A percentile compares a stretch with the other conserved stretches of the same genome.
Evolutionary conservation across 1,140 invertebrate genomes (phyloP).

Genomic region (Ephestia elutella): DNA sequence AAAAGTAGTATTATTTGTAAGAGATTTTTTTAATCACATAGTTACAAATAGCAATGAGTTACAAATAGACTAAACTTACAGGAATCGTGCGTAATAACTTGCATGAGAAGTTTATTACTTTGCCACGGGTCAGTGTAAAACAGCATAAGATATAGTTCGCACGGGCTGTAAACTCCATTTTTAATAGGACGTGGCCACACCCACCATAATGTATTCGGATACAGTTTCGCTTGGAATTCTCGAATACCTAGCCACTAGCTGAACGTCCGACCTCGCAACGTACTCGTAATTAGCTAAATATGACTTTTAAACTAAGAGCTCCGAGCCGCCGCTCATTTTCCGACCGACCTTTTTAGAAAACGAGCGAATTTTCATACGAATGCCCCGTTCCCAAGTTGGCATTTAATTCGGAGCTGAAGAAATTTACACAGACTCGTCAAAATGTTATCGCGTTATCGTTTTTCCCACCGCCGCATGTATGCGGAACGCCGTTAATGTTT

Average conservation of each 20-base stretch:
- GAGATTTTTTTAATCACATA: too few relatives aligned
- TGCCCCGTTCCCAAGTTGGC: slow-evolving; percentile 17
- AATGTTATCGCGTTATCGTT: slow-evolving; percentile 25
- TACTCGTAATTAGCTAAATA: slow-evolving; percentile 66
- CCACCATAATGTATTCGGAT: slow-evolving; percentile 36
- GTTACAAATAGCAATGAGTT: too few relatives aligned
- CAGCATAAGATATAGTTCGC: slow-evolving; percentile 15
- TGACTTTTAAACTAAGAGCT: slow-evolving; percentile 60
- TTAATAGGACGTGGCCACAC: slow-evolving; percentile 17
- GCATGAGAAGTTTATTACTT: neutral
- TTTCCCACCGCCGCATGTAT: slow-evolving; percentile 14
- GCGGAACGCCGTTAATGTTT: slow-evolving; percentile 16
- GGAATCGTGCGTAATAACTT: neutral
- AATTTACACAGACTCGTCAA: slow-evolving; percentile 31
- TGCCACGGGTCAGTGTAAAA: neutral
- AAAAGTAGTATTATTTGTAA: neutral
- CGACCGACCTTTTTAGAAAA: slow-evolving; percentile 34
- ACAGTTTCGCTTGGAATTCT: slow-evolving; percentile 38
- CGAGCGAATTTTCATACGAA: slow-evolving; percentile 33
- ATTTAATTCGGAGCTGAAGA: slow-evolving; percentile 28
- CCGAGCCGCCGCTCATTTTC: slow-evolving; percentile 30
- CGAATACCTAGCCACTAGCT: slow-evolving; percentile 23
- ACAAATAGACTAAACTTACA: too few relatives aligned
- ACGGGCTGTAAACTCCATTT: slow-evolving; percentile 18
- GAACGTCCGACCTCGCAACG: slow-evolving; percentile 36